Percentiles rank a stretch among this genome's conserved stretches.
Evolutionary conservation across 2,113 vertebrate genomes (phyloP).

Genomic region (Tringa solitaria): DNA sequence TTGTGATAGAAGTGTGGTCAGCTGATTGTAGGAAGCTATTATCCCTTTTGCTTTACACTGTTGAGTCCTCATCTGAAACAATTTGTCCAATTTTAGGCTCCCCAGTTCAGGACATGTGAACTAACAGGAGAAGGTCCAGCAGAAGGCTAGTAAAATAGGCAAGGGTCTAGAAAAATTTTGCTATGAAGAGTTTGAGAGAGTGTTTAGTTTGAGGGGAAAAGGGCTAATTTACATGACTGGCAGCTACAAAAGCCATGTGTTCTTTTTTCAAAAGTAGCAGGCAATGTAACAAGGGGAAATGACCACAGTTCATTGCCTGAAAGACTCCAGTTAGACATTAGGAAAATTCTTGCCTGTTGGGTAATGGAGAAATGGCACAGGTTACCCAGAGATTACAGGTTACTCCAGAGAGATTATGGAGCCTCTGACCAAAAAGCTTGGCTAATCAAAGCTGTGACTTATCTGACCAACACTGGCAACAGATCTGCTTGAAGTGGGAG

Average conservation of each 20-base stretch:
- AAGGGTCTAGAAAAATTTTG: neutral
- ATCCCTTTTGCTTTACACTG: neutral
- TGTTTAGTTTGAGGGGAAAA: neutral
- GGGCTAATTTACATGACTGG: neutral
- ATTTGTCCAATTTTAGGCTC: neutral
- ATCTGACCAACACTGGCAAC: neutral
- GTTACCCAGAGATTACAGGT: neutral
- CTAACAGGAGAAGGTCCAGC: neutral
- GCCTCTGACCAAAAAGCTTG: neutral
- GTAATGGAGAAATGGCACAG: neutral
- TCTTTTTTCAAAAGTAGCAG: neutral
- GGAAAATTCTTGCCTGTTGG: neutral
- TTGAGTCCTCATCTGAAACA: neutral
- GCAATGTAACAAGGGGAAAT: neutral
- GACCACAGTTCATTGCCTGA: neutral
- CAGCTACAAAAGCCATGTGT: neutral
- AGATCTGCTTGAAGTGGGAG: neutral
- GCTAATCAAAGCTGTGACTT: neutral
- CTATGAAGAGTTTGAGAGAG: neutral
- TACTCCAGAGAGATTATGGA: neutral
- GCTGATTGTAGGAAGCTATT: neutral
- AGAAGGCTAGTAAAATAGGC: neutral
- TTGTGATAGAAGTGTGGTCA: neutral
- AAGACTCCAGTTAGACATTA: neutral
- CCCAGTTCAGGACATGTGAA: neutral